Evolutionary conservation across 2,888 invertebrate genomes (phyloP), one percentile per base, ranked within the genome.

Genomic region (Ypsolopha sequella): DNA sequence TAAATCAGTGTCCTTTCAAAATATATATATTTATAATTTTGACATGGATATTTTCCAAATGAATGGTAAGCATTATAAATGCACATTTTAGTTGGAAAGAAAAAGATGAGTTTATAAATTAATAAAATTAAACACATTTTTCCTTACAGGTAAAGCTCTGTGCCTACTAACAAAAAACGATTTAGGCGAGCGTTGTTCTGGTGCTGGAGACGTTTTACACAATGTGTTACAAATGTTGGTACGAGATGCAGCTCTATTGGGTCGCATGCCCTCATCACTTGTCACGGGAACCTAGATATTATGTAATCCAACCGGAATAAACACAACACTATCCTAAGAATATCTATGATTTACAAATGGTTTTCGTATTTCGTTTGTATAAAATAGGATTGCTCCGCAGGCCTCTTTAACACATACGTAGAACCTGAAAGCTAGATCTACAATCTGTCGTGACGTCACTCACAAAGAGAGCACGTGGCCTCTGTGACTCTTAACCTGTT

Each of bases 21-120:
- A n/a, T n/a, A n/a, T n/a, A n/a, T n/a, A n/a, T n/a, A n/a, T n/a
- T n/a, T n/a, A n/a, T 51, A 92, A 93, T 63, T 94, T 97, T 71
- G 96, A 96, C 71, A 92, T 95, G 90, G 96, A 97, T 70, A 91
- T 95, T 81, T 97, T 97, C 76, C 95, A 95, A 87, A 97, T 97
- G 96, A 97, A 97, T 76, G 97, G 97, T 89, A 84, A 88, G 77
- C 66, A 57, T 41, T 50, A 7, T 10, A 10, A 10, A 14, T 11
- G 7, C 14, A 45, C 44, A 33, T 36, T 6, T 36, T 36, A 36
- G 36, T 36, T 36, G 36, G 6, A 7, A 36, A 36, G 7, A 36
- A 7, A 36, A 36, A 36, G 6, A 7, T 36, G 36, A 36, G 39
- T 11, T n/a, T n/a, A 39, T 39, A 39, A 13, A 14, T 14, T 4